Evolutionary conservation across 2,797 vertebrate species (phyloP).

Genomic region (Aviceda cuculoides): DNA sequence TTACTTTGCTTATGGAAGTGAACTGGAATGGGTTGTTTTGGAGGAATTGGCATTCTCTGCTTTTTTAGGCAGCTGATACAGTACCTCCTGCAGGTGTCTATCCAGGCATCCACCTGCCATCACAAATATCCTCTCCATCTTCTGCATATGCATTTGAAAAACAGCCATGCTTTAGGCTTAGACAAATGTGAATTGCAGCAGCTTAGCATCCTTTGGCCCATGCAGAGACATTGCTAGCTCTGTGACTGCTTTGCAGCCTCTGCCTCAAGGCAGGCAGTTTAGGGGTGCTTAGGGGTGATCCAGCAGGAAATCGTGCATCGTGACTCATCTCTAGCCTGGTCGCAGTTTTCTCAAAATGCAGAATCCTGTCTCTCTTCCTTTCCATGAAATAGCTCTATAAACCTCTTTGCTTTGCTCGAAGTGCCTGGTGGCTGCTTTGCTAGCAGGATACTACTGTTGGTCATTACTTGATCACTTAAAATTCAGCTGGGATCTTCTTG

Average conservation of each 20-base stretch:
- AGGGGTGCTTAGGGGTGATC: background rate
- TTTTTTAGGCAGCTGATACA: background rate
- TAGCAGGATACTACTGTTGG: background rate
- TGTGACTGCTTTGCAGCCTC: background rate
- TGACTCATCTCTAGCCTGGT: background rate
- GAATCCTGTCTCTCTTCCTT: background rate
- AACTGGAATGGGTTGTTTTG: background rate
- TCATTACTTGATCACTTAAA: background rate
- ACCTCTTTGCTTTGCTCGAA: background rate
- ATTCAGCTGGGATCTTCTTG: background rate
- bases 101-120: background rate
- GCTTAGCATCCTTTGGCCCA: background rate
- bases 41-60: background rate
- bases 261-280: background rate
- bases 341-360: background rate
- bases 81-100: background rate
- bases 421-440: background rate
- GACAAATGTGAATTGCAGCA: background rate
- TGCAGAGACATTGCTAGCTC: background rate
- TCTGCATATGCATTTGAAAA: background rate
- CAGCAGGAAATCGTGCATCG: background rate
- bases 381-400: background rate
- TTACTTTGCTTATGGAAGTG: background rate
- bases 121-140: background rate
- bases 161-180: background rate